Conservation (phyloP, 2,113 vertebrate species). For the Zosterops japonicus region DNA sequence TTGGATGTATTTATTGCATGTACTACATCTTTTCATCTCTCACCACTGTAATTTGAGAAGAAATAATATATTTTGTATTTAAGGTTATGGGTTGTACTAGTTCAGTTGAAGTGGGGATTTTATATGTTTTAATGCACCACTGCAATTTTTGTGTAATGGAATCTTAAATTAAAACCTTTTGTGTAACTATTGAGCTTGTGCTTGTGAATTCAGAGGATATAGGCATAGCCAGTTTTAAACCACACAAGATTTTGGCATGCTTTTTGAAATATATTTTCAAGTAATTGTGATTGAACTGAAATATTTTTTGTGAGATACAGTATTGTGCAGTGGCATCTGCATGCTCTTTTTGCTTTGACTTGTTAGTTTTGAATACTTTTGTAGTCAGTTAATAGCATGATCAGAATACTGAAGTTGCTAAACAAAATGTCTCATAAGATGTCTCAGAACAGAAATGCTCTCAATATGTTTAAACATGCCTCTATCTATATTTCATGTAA, state of each 20-base stretch:
- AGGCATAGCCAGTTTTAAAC: background rate
- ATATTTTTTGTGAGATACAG: background rate
- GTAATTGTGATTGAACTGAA: background rate
- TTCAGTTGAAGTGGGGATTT: background rate
- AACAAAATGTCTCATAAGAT: background rate
- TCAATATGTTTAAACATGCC: background rate
- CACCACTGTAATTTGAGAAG: conserved; percentile 17
- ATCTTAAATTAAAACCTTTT: background rate
- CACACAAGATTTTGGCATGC: background rate
- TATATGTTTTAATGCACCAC: background rate
- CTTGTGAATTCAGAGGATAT: background rate
- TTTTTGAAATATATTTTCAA: conserved; percentile 25
- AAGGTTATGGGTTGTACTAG: background rate
- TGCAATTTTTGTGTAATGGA: background rate
- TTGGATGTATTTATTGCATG: background rate
- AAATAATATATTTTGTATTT: background rate
- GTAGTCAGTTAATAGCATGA: background rate
- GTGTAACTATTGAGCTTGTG: background rate
- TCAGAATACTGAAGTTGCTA: background rate
- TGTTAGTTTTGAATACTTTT: background rate
- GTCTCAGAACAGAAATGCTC: background rate
- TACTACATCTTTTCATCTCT: conserved; percentile 5
- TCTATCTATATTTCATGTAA: background rate
- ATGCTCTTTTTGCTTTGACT: background rate
- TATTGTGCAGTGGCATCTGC: background rate